These are phyloP conservation scores for Panopea generosa DNA, from an alignment of 2,888 invertebrate species.

Conservation along the genomic window DNA sequence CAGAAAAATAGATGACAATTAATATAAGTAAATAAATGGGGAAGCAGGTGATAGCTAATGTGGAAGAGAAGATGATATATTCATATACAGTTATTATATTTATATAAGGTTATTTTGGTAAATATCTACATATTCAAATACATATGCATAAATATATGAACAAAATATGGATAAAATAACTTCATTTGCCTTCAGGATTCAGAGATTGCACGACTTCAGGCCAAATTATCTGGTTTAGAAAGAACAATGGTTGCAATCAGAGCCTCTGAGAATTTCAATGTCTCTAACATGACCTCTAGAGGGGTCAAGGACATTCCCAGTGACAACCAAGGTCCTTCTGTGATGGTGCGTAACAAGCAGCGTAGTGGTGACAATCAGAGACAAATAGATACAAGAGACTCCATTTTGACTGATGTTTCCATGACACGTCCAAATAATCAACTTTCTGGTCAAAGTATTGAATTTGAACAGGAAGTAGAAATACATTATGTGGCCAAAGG, in stretches of 20 bases:
- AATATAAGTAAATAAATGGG: too few species aligned
- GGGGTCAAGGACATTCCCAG: slow-evolving; percentile 44
- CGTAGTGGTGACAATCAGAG: too few species aligned
- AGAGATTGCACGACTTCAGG: slow-evolving; percentile 75
- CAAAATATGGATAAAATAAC: too few species aligned
- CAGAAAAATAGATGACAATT: too few species aligned
- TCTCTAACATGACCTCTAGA: slow-evolving; percentile 47
- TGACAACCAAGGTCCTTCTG: slow-evolving; percentile 27
- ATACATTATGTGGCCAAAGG: slow-evolving; percentile 44
- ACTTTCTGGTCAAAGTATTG: slow-evolving; percentile 22
- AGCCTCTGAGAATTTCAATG: slow-evolving; percentile 54
- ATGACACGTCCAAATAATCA: slow-evolving; percentile 38
- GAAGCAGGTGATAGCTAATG: too few species aligned
- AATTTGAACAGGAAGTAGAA: slow-evolving; percentile 58
- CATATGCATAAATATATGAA: too few species aligned
- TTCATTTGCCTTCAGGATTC: slow-evolving; percentile 65
- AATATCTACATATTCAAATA: too few species aligned
- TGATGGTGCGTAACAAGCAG: too few species aligned
- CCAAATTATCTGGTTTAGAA: slow-evolving; percentile 74
- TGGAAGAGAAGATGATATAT: too few species aligned
- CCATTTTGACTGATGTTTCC: slow-evolving; percentile 53
- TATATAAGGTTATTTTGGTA: too few species aligned
- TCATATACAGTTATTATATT: too few species aligned
- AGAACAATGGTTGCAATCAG: slow-evolving; percentile 65
- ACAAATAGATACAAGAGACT: slow-evolving; percentile 12